These are phyloP conservation scores for Lepidurus arcticus DNA, from an alignment of 1,140 invertebrate species.

Conservation along the genomic window DNA sequence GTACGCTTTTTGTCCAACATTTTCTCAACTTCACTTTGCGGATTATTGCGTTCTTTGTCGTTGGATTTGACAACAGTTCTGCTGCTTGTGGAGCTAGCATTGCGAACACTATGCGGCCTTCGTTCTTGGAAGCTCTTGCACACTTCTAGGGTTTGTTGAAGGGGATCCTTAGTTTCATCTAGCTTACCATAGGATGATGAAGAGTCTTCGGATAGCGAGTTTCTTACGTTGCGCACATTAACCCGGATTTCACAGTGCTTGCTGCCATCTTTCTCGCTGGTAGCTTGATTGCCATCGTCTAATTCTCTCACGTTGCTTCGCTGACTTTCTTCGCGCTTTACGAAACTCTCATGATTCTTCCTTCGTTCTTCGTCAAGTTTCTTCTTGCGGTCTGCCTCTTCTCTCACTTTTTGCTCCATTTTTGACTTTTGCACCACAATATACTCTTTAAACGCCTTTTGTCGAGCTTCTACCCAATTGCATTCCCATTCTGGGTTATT, in stretches of 20 bases:
- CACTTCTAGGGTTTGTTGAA: background rate
- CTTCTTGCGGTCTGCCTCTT: background rate
- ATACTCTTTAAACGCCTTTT: background rate
- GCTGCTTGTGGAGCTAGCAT: no score
- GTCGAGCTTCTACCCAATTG: background rate
- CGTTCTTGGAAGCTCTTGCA: no score
- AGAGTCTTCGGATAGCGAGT: background rate
- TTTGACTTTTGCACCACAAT: background rate
- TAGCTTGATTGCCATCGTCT: background rate
- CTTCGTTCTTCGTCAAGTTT: background rate
- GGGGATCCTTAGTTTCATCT: background rate
- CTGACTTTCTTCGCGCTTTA: background rate
- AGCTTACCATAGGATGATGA: background rate
- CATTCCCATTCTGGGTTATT: slow-evolving; percentile 9
- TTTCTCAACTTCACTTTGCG: no score
- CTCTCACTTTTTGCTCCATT: background rate
- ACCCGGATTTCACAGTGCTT: background rate
- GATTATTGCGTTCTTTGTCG: no score
- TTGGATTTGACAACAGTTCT: no score
- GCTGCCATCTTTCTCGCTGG: background rate
- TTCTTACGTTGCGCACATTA: background rate
- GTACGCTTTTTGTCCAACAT: no score
- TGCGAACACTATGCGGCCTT: no score
- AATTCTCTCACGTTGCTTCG: background rate
- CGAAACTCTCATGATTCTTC: background rate